A percentile compares a stretch with the other conserved stretches of the same genome.
Evolutionary conservation across 2,797 vertebrate species (phyloP).

Genomic region (Clarias fuscus): DNA sequence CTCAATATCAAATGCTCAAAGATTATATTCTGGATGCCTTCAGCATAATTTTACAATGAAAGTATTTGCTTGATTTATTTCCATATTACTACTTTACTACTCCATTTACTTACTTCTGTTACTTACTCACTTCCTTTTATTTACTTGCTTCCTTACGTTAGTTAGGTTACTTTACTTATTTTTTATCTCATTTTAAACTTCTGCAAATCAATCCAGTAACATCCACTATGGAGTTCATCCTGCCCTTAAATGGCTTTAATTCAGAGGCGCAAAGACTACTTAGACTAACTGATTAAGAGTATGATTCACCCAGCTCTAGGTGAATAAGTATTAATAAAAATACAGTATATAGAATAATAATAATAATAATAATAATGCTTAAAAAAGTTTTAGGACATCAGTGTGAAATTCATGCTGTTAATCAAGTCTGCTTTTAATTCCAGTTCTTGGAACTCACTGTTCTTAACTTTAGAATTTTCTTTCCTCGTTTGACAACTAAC

Average conservation of each 20-base stretch:
- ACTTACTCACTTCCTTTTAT: neutral
- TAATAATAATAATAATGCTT: neutral
- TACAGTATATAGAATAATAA: neutral
- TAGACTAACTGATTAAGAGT: neutral
- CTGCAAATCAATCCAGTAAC: neutral
- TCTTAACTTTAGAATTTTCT: neutral
- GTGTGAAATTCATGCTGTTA: too few species aligned
- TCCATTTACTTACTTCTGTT: neutral
- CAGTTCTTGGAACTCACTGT: neutral
- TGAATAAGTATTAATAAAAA: neutral
- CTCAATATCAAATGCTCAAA: too few species aligned
- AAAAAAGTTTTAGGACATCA: neutral
- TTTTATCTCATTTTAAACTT: neutral
- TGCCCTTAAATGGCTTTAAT: neutral
- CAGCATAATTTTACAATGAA: too few species aligned
- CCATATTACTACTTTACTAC: neutral
- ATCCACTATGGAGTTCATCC: neutral
- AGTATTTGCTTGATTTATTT: neutral
- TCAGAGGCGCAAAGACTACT: neutral
- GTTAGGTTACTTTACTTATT: neutral
- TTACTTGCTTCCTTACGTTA: neutral
- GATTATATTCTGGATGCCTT: too few species aligned
- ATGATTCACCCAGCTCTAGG: neutral
- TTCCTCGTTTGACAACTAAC: neutral
- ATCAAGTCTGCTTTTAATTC: neutral